Base-by-base conservation (phyloP, 2,797 vertebrate genomes). In the Phataginus tetradactyla region DNA sequence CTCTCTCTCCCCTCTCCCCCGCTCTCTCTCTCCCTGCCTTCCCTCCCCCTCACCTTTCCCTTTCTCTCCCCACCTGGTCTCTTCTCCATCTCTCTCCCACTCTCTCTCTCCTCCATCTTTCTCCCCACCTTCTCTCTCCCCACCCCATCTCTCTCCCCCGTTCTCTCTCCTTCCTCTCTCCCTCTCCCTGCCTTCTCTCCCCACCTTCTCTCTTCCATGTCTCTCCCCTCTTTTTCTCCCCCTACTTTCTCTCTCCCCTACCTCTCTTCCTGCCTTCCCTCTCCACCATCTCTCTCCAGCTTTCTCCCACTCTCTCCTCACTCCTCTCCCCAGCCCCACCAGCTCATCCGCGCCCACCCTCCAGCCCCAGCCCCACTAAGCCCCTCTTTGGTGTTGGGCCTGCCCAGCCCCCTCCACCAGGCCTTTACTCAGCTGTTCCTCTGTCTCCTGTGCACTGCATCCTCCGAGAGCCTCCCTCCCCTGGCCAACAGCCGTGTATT, bases 401-500 rank as follows among this genome's bases (percentile, higher is more conserved):
- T 23, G 11, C 64, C 34, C 0, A 2, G 34, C 27, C 51, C 14
- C n/a, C 45, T 34, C 64, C 61, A 5, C 84, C 20, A 49, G 69
- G 45, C 49, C 51, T 71, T 25, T 34, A 39, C 42, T 13, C 29
- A 21, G 17, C 18, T 0, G 1, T 4, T 2, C 39, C 77, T n/a
- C 69, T 14, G 11, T 34, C 63, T 17, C 4, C 14, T 0, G 8
- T 45, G 45, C 9, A 11, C 45, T 45, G 10, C 1, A 0, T 9
- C 7, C 55, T 63, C 53, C 3, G 9, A 64, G 7, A 0, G 1
- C 3, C 29, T 3, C 0, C 55, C 42, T 64, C 3, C 3, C 39
- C 9, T 8, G 57, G 66, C 53, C 2, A 32, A n/a, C 3, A 5
- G 61, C 29, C 0, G 21, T 14, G 7, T 29, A 3, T 3, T 14